phyloP scores from a whole-genome alignment of 2,113 vertebrate species.

The Pangasianodon gigas region DNA sequence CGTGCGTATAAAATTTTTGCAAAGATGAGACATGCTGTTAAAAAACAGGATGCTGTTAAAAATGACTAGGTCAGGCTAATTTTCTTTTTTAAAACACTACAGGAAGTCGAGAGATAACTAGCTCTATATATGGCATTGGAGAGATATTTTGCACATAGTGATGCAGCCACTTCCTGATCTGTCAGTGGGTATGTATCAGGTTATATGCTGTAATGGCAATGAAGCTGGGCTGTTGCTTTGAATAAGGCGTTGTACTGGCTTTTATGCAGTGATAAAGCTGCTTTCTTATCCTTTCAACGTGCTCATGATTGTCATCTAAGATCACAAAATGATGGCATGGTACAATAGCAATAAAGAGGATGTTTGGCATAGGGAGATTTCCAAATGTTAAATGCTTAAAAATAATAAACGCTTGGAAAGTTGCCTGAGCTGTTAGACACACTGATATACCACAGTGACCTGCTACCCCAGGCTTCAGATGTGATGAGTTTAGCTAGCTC shows the following conservation, averaged over 20 bases:
- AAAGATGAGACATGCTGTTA: neutral
- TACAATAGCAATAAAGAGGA: neutral
- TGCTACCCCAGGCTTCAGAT: neutral
- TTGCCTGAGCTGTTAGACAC: neutral
- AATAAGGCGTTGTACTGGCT: neutral
- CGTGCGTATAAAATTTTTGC: neutral
- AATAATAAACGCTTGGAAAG: neutral
- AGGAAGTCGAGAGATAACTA: slow-evolving; percentile 26
- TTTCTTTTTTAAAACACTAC: neutral
- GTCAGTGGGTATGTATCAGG: slow-evolving; percentile 21
- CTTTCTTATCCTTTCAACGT: neutral
- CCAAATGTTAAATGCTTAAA: neutral
- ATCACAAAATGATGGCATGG: neutral
- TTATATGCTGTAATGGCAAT: neutral
- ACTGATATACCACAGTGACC: neutral
- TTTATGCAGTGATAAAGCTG: neutral
- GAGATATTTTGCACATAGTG: neutral
- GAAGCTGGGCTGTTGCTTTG: neutral
- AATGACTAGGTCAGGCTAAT: neutral
- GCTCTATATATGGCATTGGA: slow-evolving; percentile 56
- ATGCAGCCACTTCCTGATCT: slow-evolving; percentile 52
- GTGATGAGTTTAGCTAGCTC: slow-evolving; percentile 48
- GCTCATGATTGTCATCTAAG: neutral
- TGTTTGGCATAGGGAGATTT: neutral
- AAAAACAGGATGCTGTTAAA: neutral